These are phyloP conservation scores for Bombus fervidus DNA, from an alignment of 1,140 invertebrate genomes.

Conservation along the genomic window DNA sequence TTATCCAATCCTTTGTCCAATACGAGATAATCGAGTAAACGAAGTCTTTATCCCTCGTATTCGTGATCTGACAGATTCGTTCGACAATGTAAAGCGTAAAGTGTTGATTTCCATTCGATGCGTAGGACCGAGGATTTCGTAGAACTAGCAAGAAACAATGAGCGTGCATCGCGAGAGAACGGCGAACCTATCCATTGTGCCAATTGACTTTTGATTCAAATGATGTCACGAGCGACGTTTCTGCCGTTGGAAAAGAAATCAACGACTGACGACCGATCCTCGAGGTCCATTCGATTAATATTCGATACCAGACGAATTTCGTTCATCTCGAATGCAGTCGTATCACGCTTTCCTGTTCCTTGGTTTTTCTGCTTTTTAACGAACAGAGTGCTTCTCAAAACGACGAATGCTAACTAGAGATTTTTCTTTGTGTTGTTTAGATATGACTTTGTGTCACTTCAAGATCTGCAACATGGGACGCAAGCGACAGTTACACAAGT, in stretches of 20 bases:
- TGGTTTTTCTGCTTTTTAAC: no score
- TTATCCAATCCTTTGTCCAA: no score
- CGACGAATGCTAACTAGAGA: neutral
- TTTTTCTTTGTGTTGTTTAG: slow-evolving; percentile 78
- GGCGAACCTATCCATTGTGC: slow-evolving; percentile 30
- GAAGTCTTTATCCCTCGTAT: neutral
- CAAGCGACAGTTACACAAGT: slow-evolving; percentile 79
- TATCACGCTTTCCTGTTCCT: neutral
- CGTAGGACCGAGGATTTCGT: neutral
- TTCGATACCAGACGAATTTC: slow-evolving; percentile 48
- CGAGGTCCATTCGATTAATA: slow-evolving; percentile 15
- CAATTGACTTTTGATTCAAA: slow-evolving; percentile 53
- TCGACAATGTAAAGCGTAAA: no score
- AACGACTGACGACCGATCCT: neutral
- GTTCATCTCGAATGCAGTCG: neutral
- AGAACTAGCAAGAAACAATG: neutral
- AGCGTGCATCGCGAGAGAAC: neutral
- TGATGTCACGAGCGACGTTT: slow-evolving; percentile 14
- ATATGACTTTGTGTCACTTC: slow-evolving; percentile 85
- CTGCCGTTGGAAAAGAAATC: neutral
- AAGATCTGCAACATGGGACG: slow-evolving; percentile 86
- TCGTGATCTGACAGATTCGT: neutral
- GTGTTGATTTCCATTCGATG: neutral
- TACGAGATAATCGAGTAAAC: neutral
- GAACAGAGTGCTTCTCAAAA: neutral